These are phyloP conservation scores for Drosophila asahinai DNA, from an alignment of 1,140 invertebrate genomes.

Conservation along the genomic window DNA sequence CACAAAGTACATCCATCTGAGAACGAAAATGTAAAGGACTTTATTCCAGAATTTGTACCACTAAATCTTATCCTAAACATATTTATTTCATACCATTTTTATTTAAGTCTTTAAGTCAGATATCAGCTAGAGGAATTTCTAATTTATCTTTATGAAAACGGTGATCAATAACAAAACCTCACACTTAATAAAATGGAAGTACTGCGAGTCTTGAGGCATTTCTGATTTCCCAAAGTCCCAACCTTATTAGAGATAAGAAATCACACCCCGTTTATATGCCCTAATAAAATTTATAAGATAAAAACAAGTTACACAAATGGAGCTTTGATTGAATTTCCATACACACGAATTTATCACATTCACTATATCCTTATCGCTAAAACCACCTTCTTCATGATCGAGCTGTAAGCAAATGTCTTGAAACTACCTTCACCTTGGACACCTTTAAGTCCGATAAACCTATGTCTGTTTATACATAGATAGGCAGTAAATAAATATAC, in stretches of 20 bases:
- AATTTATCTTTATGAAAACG: conserved; percentile 22
- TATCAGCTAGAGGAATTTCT: conserved; percentile 4
- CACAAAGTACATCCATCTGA: not conserved
- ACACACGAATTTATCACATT: not conserved
- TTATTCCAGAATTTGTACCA: not conserved
- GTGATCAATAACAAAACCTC: conserved; percentile 22
- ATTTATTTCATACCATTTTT: not conserved
- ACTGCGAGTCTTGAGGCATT: conserved; percentile 2
- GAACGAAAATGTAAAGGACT: not conserved
- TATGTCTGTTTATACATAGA: not conserved
- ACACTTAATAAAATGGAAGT: conserved; percentile 1
- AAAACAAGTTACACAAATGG: conserved; percentile 22
- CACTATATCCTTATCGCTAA: conserved; percentile 12
- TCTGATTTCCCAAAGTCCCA: conserved; percentile 12
- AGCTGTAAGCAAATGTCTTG: conserved; percentile 31
- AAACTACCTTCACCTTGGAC: conserved; percentile 27
- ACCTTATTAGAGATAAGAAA: conserved; percentile 24
- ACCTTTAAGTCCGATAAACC: not conserved
- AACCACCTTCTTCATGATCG: not conserved
- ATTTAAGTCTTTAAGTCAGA: not conserved
- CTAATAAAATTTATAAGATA: conserved; percentile 31
- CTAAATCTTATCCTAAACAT: not conserved
- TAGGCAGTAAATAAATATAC: not conserved
- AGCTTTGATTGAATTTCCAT: conserved; percentile 23
- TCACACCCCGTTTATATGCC: conserved; percentile 11